Evolutionary conservation across 2,113 vertebrate genomes (phyloP), one percentile per base, ranked within the genome.

Genomic region (Etheostoma spectabile): DNA sequence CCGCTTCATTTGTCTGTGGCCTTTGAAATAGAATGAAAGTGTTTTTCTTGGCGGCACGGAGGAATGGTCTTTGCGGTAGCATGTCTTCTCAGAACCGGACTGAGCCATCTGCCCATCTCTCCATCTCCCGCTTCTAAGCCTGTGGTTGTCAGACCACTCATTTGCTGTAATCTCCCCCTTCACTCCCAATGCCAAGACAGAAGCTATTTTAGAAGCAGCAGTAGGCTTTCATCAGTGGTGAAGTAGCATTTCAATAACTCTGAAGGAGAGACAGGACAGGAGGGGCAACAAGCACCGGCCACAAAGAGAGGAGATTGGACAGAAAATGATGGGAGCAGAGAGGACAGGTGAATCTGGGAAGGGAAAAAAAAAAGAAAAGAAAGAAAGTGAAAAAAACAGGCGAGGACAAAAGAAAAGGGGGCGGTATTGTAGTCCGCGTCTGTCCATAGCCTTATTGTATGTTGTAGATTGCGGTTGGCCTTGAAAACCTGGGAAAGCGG

Each of bases 101-200:
- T 7, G 78, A 90, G 53, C 83, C 84, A 87, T 91, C 88, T 91
- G 91, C 85, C 85, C 87, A 78, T 90, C 87, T 83, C 82, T 79
- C 88, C 86, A 67, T 86, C 88, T 80, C 74, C 65, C 82, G 84
- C 82, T 75, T 61, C 78, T 72, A 48, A 88, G 83, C 82, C 80
- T 90, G 91, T 22, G 91, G 90, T 93, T 79, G 83, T 89, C 86
- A 91, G 83, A 90, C 87, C 90, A 79, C 85, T 93, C 86, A 86
- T 92, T 93, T 92, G 79, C 82, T 74, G 82, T 91, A 93, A 92
- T 93, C 85, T 90, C 74, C 81, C 85, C 79, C 64, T 81, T 51
- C 55, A 45, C 70, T 67, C 57, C 15, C 11, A 8, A 53, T 86
- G 93, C 90, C 90, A 85, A 86, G 80, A 83, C 79, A 82, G 81